Base-by-base conservation (phyloP, 2,113 vertebrate species). In the Bettongia penicillata region DNA sequence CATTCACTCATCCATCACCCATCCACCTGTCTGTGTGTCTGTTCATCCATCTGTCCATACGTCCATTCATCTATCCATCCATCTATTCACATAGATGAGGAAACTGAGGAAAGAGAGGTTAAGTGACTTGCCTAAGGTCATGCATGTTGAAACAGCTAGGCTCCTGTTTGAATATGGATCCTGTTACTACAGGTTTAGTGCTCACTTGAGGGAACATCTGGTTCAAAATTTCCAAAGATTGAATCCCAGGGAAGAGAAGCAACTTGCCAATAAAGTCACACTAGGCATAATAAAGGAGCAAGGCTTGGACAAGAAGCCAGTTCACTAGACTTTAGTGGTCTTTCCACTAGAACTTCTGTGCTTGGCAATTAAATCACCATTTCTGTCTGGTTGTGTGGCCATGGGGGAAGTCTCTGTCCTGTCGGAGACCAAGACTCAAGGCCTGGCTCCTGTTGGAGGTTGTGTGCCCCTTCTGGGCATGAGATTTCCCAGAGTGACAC, bases 331-430 rank as follows among this genome's bases (percentile, higher is more conserved):
- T 16, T 68, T 11, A 2, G 52, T 52, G 77, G 4, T 68, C 92
- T n/a, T 90, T 52, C 51, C 49, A 3, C 5, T 43, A 84, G 22
- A 84, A 84, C 19, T 43, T 43, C n/a, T 84, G 68, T 3, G 28
- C 52, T 22, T 92, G 43, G 55, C 47, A 48, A 1, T 24, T 14
- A 16, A 19, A 53, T 84, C 16, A 43, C 25, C 2, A 22, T 37
- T 57, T 93, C 26, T 47, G 8, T 22, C 10, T 61, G 9, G 14
- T 47, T 16, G 68, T 50, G 51, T 89, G 26, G 37, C 51, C 28
- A 10, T 8, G 49, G n/a, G 92, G 94, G 92, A 14, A 55, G 55
- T 91, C 28, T 96, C 93, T 91, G 43, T 48, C 53, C 61, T 50
- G 11, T 25, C 49, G 90, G 89, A 95, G 89, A 52, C n/a, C 7